Conservation (phyloP, 2,113 vertebrate species). For the Mastomys natalensis region DNA sequence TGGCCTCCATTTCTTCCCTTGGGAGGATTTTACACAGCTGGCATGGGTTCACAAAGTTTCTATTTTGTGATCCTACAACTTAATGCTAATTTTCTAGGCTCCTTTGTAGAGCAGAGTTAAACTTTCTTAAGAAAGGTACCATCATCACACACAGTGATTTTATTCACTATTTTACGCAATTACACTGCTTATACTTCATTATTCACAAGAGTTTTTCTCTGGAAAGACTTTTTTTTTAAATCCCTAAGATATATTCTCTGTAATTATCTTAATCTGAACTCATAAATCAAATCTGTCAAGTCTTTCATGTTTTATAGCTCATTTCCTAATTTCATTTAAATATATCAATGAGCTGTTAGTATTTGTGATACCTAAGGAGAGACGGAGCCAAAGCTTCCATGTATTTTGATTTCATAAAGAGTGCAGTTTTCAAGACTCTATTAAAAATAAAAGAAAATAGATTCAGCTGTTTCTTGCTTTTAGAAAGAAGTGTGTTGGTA, state of each 20-base stretch:
- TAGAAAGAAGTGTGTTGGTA: neutral
- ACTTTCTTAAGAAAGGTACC: neutral
- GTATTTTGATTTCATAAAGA: slow-evolving; percentile 49
- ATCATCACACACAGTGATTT: slow-evolving; percentile 37
- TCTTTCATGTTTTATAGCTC: slow-evolving; percentile 36
- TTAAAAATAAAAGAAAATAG: neutral
- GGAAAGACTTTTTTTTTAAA: slow-evolving; percentile 46
- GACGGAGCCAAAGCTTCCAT: neutral
- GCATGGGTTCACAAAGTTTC: neutral
- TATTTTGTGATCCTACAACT: neutral
- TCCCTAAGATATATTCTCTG: slow-evolving; percentile 38
- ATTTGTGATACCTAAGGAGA: neutral
- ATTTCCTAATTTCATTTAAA: slow-evolving; percentile 60
- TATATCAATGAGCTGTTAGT: slow-evolving; percentile 15
- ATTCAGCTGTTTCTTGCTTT: neutral
- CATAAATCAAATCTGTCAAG: slow-evolving; percentile 71
- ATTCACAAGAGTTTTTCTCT: neutral
- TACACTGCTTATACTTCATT: neutral
- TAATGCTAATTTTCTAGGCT: neutral
- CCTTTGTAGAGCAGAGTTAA: neutral
- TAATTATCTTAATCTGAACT: slow-evolving; percentile 73
- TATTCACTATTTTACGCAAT: slow-evolving; percentile 26
- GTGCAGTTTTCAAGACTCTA: neutral
- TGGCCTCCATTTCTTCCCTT: neutral
- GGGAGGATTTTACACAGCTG: neutral